phyloP scores from a whole-genome alignment of 2,888 invertebrate species.

The Campoletis raptor region DNA sequence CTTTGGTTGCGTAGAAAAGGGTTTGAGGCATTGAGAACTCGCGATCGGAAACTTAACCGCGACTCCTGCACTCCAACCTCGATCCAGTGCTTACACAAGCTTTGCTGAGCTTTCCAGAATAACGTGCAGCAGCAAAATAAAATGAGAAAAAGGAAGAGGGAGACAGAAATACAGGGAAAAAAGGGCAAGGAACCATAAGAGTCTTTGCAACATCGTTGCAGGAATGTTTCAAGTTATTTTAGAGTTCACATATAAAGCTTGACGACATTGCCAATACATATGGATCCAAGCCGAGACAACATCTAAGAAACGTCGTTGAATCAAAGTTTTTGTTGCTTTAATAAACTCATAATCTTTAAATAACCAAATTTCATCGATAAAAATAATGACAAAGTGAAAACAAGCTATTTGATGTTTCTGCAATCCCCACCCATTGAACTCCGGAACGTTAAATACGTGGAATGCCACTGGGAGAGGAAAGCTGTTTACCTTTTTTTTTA shows the following conservation, averaged over 20 bases:
- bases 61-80: slow-evolving; percentile 47
- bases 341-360: neutral
- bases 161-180: neutral
- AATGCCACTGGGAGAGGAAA: neutral
- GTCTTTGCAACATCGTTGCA: neutral
- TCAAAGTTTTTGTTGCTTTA: neutral
- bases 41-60: slow-evolving; percentile 67
- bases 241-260: neutral
- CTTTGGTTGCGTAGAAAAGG: slow-evolving; percentile 51
- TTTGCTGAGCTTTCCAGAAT: slow-evolving; percentile 51
- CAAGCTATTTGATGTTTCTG: neutral
- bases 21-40: slow-evolving; percentile 68
- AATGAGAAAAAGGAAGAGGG: neutral
- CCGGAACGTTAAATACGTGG: neutral
- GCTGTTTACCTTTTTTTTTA: neutral
- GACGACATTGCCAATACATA: neutral
- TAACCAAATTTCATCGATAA: neutral
- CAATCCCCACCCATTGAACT: neutral
- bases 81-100: slow-evolving; percentile 45
- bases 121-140: slow-evolving; percentile 11
- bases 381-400: neutral
- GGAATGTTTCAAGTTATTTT: neutral
- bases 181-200: neutral
- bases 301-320: neutral
- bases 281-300: neutral